Evolutionary conservation across 1,140 invertebrate genomes (phyloP).

Genomic region (Pogonomyrmex californicus): DNA sequence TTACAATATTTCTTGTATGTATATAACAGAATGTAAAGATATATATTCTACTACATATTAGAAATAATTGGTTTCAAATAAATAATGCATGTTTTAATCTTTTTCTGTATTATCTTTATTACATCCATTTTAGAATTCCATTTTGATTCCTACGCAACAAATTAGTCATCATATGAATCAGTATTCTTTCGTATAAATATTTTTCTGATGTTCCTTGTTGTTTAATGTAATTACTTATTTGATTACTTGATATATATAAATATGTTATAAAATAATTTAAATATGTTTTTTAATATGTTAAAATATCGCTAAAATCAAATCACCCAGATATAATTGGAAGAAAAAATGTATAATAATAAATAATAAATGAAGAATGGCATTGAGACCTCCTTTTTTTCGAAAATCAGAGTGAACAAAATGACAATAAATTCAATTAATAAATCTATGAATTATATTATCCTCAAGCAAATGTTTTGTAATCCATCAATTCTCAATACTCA

Average conservation of each 20-base stretch:
- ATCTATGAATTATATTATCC: conserved; percentile 24
- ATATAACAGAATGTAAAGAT: not conserved
- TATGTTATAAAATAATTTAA: conserved; percentile 63
- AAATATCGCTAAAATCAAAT: conserved; percentile 46
- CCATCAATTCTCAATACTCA: conserved; percentile 15
- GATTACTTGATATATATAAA: conserved; percentile 40
- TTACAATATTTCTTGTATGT: not conserved
- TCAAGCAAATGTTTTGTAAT: conserved; percentile 22
- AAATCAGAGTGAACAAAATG: conserved; percentile 17
- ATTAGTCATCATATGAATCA: conserved; percentile 66
- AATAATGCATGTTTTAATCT: not conserved
- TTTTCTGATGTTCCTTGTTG: conserved; percentile 50
- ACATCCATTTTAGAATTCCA: conserved; percentile 50
- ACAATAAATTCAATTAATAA: not conserved
- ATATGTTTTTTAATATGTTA: conserved; percentile 37
- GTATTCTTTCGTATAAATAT: conserved; percentile 59
- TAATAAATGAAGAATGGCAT: conserved; percentile 45
- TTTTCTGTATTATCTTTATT: conserved; percentile 68
- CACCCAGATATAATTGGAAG: conserved; percentile 31
- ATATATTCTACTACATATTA: not conserved
- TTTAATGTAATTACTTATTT: conserved; percentile 54
- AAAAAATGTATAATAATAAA: conserved; percentile 61
- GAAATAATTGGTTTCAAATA: not conserved
- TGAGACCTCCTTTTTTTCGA: conserved; percentile 54
- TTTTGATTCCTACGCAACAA: conserved; percentile 57